Evolutionary conservation across 1,140 invertebrate species (phyloP).

Genomic region (Episyrphus balteatus): DNA sequence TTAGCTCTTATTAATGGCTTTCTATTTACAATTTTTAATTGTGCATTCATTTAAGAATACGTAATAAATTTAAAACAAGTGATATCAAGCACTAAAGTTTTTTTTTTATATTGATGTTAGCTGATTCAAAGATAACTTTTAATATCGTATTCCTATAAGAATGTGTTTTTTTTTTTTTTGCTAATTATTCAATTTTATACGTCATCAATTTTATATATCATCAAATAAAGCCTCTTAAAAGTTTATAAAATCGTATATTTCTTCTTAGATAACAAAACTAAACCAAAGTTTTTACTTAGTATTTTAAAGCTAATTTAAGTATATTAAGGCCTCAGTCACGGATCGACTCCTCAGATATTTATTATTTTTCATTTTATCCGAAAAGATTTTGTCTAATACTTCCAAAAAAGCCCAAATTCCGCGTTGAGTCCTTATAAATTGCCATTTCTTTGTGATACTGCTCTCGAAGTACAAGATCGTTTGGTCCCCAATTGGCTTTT

Average conservation of each 20-base stretch:
- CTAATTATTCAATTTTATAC: no score
- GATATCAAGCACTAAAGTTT: no score
- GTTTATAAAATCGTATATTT: not conserved
- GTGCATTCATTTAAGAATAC: no score
- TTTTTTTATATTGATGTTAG: no score
- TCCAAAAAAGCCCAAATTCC: conserved; percentile 18
- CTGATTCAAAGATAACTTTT: no score
- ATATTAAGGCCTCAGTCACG: not conserved
- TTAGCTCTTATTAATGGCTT: no score
- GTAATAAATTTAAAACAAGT: no score
- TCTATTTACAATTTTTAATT: no score
- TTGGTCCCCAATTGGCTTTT: conserved; percentile 45
- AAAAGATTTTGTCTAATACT: conserved; percentile 27
- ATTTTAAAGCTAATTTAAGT: not conserved
- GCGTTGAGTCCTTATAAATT: conserved; percentile 16
- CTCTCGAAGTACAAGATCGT: conserved; percentile 23
- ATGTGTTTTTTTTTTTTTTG: no score
- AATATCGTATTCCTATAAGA: no score
- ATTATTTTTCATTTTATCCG: conserved; percentile 6
- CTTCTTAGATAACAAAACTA: not conserved
- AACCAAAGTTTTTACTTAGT: not conserved
- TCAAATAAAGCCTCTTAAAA: not conserved
- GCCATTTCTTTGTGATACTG: conserved; percentile 29
- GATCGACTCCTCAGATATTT: not conserved
- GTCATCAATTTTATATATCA: not conserved